phyloP scores from a whole-genome alignment of 2,113 vertebrate species.

The Microcebus lehilahytsara region DNA sequence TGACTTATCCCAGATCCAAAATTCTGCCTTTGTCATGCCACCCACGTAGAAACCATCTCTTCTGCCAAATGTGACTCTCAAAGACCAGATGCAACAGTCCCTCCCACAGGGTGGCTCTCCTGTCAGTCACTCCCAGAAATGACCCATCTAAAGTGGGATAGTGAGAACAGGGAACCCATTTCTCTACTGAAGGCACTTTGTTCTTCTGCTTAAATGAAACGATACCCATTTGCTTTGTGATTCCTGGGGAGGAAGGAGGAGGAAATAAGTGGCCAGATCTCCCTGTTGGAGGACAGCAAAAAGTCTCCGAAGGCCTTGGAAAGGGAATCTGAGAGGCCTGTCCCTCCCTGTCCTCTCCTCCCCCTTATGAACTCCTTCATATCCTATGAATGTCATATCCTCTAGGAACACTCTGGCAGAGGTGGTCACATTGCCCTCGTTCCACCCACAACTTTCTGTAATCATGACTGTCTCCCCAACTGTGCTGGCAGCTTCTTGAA shows the following conservation, averaged over 20 bases:
- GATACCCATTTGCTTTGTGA: neutral
- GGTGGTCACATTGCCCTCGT: neutral
- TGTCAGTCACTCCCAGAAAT: neutral
- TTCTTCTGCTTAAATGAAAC: neutral
- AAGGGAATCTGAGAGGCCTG: accelerated
- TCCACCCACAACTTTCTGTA: neutral
- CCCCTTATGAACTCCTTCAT: neutral
- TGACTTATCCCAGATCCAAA: neutral
- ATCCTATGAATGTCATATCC: neutral
- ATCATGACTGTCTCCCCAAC: neutral
- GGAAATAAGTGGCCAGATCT: neutral
- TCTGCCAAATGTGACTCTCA: neutral
- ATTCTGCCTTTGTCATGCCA: neutral
- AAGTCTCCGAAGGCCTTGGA: neutral
- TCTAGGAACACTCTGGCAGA: neutral
- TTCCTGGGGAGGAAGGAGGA: neutral
- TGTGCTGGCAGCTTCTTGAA: neutral
- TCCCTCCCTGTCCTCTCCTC: neutral
- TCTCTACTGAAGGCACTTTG: neutral
- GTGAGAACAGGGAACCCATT: neutral
- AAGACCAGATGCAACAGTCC: neutral
- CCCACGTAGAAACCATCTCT: neutral
- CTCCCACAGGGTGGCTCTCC: neutral
- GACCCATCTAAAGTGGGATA: neutral
- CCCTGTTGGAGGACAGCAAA: neutral